Conservation (phyloP, 2,888 invertebrate genomes). For the Vannuccia rotundouncinata region DNA sequence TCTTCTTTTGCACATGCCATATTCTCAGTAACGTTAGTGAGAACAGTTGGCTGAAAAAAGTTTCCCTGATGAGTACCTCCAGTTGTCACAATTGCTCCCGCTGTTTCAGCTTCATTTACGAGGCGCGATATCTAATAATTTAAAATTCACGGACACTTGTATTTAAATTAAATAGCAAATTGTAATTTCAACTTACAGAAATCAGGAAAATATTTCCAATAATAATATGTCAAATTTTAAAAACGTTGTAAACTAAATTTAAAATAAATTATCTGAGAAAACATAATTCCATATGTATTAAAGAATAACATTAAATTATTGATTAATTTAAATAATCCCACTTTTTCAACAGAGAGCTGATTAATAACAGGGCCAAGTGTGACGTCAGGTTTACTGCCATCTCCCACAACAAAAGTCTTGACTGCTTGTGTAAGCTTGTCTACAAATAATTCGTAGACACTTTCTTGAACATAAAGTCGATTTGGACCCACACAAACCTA, state of each 20-base stretch:
- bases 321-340: no score
- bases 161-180: no score
- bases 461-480: slow-evolving; percentile 59
- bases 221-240: no score
- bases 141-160: no score
- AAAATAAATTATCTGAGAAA: no score
- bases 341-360: slow-evolving; percentile 72
- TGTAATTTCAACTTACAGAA: no score
- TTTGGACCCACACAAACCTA: slow-evolving; percentile 91
- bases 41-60: slow-evolving; percentile 78
- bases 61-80: slow-evolving; percentile 74
- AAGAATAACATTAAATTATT: no score
- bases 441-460: slow-evolving; percentile 73
- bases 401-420: slow-evolving; percentile 68
- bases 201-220: no score
- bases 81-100: slow-evolving; percentile 70
- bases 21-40: slow-evolving; percentile 70
- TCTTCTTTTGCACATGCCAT: slow-evolving; percentile 80
- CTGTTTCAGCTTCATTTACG: slow-evolving; percentile 75
- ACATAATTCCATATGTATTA: no score
- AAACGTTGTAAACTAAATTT: no score
- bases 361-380: slow-evolving; percentile 89
- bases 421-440: slow-evolving; percentile 66
- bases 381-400: slow-evolving; percentile 67
- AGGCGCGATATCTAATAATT: slow-evolving; percentile 56